Evolutionary conservation across 2,888 invertebrate genomes (phyloP), one percentile per base, ranked within the genome.

Genomic region (Saturnia pavonia): DNA sequence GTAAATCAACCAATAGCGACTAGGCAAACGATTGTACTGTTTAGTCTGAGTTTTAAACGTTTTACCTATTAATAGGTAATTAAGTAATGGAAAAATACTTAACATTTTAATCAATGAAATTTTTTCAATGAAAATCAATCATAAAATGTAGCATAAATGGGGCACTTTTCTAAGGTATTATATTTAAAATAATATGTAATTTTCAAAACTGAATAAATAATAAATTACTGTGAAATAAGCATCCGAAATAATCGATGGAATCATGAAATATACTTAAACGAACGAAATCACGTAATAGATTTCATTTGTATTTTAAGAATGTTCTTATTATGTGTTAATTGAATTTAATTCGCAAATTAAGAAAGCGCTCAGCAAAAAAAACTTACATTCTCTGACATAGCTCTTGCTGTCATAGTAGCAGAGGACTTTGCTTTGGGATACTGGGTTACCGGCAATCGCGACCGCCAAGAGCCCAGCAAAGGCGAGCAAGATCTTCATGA

Each of bases 341-440:
- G 65, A 25, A 65, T 40, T 65, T 34, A 67, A 12, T 54, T 25
- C 19, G 54, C 40, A 19, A 40, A 68, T 60, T 63, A 34, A 51
- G 19, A 68, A 69, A 69, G 22, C 65, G 89, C 90, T 73, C 72
- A 85, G 88, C 88, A 77, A 72, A 67, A 73, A 68, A 70, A 73
- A 94, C 94, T 95, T 91, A 97, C 97, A 96, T 92, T 95, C 94
- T 83, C 96, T 94, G 81, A 95, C 94, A 85, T 94, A 95, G 76
- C 96, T 95, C 85, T 94, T 95, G 88, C 96, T 95, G 87, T 96
- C 95, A 90, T 96, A 96, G 86, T 95, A 96, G 85, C 97, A 97
- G 80, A 96, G 91, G 68, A 96, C 95, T 90, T 96, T 96, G 81
- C 88, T 88, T 72, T 94, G 94, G 42, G 92, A 85, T 43, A 86